Conservation (phyloP, 2,113 vertebrate genomes). For the Tragelaphus imberbis region DNA sequence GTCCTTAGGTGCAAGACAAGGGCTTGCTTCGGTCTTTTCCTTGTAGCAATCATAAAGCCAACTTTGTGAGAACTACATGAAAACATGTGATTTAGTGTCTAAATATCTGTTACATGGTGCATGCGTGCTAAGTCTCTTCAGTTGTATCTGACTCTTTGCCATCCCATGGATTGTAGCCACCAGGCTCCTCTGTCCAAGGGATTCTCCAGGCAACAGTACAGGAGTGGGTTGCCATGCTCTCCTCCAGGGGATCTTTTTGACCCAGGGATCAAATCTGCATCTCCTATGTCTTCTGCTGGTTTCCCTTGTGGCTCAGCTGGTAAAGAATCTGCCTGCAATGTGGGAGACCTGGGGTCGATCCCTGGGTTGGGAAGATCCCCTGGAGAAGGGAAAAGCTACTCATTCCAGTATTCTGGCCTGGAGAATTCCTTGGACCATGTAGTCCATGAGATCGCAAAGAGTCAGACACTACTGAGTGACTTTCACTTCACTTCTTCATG, state of each 20-base stretch:
- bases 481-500: neutral
- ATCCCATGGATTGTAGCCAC: neutral
- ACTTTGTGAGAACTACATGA: neutral
- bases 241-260: neutral
- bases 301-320: neutral
- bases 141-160: neutral
- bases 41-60: neutral
- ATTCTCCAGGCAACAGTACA: neutral
- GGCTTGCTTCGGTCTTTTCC: neutral
- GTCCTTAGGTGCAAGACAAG: neutral
- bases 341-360: accelerated
- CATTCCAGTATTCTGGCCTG: neutral
- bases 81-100: neutral
- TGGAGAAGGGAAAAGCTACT: neutral
- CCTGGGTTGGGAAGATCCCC: neutral
- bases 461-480: neutral
- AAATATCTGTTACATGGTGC: neutral
- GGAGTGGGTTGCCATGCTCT: neutral
- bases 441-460: neutral
- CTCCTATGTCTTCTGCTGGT: neutral
- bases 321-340: neutral
- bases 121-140: neutral
- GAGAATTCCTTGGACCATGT: accelerated
- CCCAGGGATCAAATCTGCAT: neutral
- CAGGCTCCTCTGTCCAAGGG: neutral